Percentiles rank a stretch among this genome's conserved stretches.
These are phyloP conservation scores for Mesitornis unicolor DNA, from an alignment of 2,113 vertebrate species.

Conservation along the genomic window DNA sequence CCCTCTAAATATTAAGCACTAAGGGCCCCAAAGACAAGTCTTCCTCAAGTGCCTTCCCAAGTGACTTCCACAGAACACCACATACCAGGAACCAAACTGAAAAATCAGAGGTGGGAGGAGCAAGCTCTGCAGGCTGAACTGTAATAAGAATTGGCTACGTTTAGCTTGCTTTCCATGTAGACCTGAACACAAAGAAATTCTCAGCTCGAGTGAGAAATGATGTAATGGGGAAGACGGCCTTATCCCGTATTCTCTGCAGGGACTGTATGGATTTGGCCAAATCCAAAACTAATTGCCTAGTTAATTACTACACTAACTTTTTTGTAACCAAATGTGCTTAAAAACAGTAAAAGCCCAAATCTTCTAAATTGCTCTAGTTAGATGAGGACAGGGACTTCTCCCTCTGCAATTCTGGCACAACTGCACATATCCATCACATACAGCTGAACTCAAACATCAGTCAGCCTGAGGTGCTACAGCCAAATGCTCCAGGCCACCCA, in stretches of 20 bases:
- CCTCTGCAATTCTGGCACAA: background rate
- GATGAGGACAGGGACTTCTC: background rate
- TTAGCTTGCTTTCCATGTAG: background rate
- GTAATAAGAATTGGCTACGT: fast-evolving
- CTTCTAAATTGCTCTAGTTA: background rate
- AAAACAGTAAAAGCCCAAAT: fast-evolving
- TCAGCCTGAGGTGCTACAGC: background rate
- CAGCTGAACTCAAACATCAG: fast-evolving
- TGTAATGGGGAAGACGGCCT: background rate
- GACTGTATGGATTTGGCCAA: background rate
- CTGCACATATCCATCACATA: fast-evolving
- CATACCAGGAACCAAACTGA: background rate
- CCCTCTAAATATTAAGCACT: background rate
- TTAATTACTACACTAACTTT: background rate
- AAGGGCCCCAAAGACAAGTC: background rate
- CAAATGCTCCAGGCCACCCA: background rate
- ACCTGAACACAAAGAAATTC: background rate
- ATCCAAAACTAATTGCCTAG: background rate
- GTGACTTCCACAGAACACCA: background rate
- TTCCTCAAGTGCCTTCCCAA: background rate
- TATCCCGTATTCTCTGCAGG: background rate
- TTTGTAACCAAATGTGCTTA: background rate
- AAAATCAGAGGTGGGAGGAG: background rate
- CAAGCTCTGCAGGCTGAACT: background rate
- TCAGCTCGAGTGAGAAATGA: background rate